Evolutionary conservation across 2,888 invertebrate genomes (phyloP), one percentile per base, ranked within the genome.

Genomic region (Mesorhabditis belari): DNA sequence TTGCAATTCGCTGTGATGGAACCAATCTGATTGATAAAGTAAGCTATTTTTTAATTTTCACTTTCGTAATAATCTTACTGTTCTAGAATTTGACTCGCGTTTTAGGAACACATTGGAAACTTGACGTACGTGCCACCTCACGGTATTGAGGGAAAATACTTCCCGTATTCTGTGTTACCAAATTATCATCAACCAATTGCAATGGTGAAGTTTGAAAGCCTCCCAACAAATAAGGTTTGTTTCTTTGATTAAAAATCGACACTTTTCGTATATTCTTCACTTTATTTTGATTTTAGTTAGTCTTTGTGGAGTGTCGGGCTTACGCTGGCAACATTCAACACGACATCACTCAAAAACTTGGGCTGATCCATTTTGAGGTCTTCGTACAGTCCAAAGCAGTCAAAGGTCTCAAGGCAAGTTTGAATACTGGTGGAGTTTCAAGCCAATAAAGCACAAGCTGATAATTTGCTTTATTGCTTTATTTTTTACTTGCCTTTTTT

Each of bases 1-100:
- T 93, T 71, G 92, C 92, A 88, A 88, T 94, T 62, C 89, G 90
- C 49, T 95, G 95, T 83, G 89, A 90, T 83, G 95, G 95, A 60
- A 93, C 94, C 73, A 21, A 29, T 23, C n/a, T 35, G 44, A n/a
- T 35, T 17, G 44, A 35, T 35, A 35, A 35, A n/a, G 44, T 35
- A 35, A 17, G 44, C n/a, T 35, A 17, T 56, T 2, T 5, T 9
- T n/a, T 12, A 54, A 54, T 26, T 26, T 51, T 9, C 5, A 6
- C 28, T 60, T 66, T 12, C 3, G 19, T 44, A 17, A 9, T 3
- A 49, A 52, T 23, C 26, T 55, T 57, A 3, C 5, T 12, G 6
- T 35, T 6, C 35, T 6, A 35, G 6, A 35, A 35, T 35, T 17
- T 17, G 17, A 35, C 35, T n/a, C n/a, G 35, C 17, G 17, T 35